Conservation (phyloP, 2,797 vertebrate species). For the Anomalospiza imberbis region DNA sequence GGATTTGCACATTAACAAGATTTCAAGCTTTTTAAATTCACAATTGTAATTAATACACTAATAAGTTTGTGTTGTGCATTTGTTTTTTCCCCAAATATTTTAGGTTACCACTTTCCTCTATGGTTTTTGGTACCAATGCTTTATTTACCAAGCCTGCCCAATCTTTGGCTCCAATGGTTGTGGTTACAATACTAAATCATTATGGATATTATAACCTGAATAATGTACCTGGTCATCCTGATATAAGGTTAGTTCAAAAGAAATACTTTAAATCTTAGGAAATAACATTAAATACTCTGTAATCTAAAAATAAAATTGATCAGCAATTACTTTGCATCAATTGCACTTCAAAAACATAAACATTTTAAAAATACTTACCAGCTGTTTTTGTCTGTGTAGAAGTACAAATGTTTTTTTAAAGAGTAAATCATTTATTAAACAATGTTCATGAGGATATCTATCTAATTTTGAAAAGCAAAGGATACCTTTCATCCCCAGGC, state of each 20-base stretch:
- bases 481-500: background rate
- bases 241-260: constrained; percentile 73
- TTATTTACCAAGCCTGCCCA: constrained; percentile 91
- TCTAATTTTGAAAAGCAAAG: background rate
- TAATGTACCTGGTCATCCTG: constrained; percentile 28
- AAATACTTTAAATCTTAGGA: background rate
- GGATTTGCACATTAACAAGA: background rate
- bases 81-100: background rate
- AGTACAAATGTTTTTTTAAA: background rate
- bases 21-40: background rate
- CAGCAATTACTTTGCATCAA: background rate
- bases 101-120: constrained; percentile 87
- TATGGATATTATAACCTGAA: constrained; percentile 84
- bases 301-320: background rate
- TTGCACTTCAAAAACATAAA: background rate
- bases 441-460: background rate
- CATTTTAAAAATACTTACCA: background rate
- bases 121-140: constrained; percentile 92
- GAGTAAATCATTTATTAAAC: background rate
- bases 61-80: background rate
- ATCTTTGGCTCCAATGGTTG: constrained; percentile 88
- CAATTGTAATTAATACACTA: background rate
- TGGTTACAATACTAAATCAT: constrained; percentile 83
- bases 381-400: background rate
- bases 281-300: background rate